phyloP scores from a whole-genome alignment of 2,888 invertebrate genomes.

The Balanococcus diminutus region DNA sequence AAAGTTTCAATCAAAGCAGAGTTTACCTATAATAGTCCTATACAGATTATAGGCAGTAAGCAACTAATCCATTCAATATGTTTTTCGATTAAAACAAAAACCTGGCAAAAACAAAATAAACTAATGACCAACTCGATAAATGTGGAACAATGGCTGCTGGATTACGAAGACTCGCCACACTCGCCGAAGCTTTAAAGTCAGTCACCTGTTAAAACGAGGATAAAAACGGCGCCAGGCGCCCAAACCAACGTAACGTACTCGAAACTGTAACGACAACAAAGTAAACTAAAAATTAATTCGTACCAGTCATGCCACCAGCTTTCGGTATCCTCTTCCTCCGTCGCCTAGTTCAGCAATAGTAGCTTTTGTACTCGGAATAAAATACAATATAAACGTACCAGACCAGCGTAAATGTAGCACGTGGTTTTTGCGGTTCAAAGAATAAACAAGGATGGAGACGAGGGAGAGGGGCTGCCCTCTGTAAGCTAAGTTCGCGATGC shows the following conservation, averaged over 20 bases:
- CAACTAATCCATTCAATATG: too few species aligned
- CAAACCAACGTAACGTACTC: not conserved
- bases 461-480: too few species aligned
- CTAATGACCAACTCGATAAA: too few species aligned
- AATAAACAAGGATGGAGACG: not conserved
- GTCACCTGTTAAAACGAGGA: not conserved
- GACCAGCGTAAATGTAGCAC: not conserved
- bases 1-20: too few species aligned
- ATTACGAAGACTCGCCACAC: too few species aligned
- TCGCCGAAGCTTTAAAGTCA: too few species aligned
- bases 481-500: not conserved
- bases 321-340: not conserved
- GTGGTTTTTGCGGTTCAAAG: constrained; percentile 16
- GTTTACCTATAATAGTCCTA: too few species aligned
- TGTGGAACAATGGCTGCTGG: too few species aligned
- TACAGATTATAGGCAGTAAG: too few species aligned
- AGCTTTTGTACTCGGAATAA: not conserved
- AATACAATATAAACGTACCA: constrained; percentile 1
- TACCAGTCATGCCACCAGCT: not conserved
- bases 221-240: not conserved
- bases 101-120: too few species aligned
- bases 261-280: not conserved
- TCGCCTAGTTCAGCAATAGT: not conserved
- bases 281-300: constrained; percentile 1
- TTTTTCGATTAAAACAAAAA: too few species aligned